Conservation (phyloP, 2,888 invertebrate genomes). For the Brenthis ino region DNA sequence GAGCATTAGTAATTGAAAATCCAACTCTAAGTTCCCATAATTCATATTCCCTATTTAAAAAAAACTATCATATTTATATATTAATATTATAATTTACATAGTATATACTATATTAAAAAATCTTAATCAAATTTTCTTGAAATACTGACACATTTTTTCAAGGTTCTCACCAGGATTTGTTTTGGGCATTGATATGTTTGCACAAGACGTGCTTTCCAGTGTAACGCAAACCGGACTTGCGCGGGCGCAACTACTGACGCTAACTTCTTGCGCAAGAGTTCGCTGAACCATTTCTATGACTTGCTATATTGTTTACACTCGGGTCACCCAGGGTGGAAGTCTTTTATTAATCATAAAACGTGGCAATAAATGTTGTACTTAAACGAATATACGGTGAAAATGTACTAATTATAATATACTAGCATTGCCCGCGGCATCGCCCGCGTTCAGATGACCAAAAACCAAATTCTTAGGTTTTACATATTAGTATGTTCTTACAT, state of each 20-base stretch:
- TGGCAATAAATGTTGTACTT: background rate
- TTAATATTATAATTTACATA: too few species aligned
- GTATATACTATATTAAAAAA: background rate
- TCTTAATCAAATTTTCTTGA: conserved; percentile 6
- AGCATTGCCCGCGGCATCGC: too few species aligned
- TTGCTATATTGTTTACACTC: conserved; percentile 28
- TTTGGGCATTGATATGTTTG: conserved; percentile 51
- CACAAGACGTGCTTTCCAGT: conserved; percentile 74
- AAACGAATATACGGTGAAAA: too few species aligned
- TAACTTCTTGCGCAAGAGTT: conserved; percentile 69
- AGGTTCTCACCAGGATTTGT: conserved; percentile 44
- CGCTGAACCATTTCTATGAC: conserved; percentile 66
- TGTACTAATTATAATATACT: too few species aligned
- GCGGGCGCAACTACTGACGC: conserved; percentile 46
- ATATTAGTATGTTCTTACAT: too few species aligned
- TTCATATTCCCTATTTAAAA: too few species aligned
- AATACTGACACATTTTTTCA: conserved; percentile 34
- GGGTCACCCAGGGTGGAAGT: background rate
- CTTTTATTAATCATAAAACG: background rate
- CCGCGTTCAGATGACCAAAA: too few species aligned
- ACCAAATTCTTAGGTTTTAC: too few species aligned
- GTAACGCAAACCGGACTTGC: conserved; percentile 65
- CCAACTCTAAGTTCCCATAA: too few species aligned
- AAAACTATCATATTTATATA: too few species aligned
- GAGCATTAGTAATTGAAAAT: too few species aligned